Evolutionary conservation across 2,888 invertebrate species (phyloP), one percentile per base, ranked within the genome.

Genomic region (Drosophila mercatorum): DNA sequence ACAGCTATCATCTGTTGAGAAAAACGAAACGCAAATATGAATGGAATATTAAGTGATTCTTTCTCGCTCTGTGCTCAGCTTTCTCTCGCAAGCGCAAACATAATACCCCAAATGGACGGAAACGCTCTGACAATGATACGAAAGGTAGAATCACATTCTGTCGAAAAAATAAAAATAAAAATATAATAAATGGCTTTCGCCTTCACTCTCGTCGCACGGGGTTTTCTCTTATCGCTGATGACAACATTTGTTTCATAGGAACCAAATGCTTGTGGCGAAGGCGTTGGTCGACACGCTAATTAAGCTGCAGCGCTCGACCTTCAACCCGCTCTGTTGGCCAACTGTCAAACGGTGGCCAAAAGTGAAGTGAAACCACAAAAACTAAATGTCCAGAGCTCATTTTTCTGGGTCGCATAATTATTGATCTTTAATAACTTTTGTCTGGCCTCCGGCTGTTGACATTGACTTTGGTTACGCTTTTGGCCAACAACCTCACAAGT

Each of bases 351-450:
- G 14, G 46, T 60, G 44, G 31, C 26, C 34, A 44, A 72, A 44
- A 64, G 46, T 52, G 65, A 65, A 72, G 46, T 52, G 65, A 65
- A 72, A 70, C 31, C 70, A 22, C 5, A 17, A 5, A 11, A 11
- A 3, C 22, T 12, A 14, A 14, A 44, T 22, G 14, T 57, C 22
- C 22, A 34, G 40, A 53, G 40, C 40, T 55, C 26, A 22, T 55
- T 41, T 52, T 36, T 28, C 38, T 47, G 57, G 40, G 38, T 31
- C 65, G 38, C 43, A 55, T 56, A 59, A 61, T 77, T 83, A 79
- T 86, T 75, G 83, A 83, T 81, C 72, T 86, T 79, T 69, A 68
- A 86, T 76, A 75, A 66, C 62, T 65, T 58, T 65, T 60, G 8
- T 43, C 17, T 51, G 66, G 66, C 72, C 73, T 70, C 58, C 59